A percentile compares a stretch with the other conserved stretches of the same genome.
phyloP scores from a whole-genome alignment of 2,797 vertebrate genomes.

The Eulemur mongoz region DNA sequence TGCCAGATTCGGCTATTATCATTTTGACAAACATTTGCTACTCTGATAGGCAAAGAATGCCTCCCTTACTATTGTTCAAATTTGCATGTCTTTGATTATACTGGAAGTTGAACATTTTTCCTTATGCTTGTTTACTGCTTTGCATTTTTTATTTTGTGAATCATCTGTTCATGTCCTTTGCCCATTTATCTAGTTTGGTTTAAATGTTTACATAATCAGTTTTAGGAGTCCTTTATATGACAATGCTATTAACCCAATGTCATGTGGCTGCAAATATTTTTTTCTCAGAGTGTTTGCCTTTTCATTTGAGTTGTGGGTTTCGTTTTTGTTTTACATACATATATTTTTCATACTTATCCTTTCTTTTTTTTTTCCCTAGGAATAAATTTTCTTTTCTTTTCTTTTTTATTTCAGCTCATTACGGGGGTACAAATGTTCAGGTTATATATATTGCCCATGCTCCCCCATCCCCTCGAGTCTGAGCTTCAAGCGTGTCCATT shows the following conservation, averaged over 20 bases:
- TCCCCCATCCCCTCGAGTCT: too few relatives aligned
- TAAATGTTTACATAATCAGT: slow-evolving; percentile 41
- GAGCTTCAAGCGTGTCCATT: too few relatives aligned
- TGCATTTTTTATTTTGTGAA: slow-evolving; percentile 55
- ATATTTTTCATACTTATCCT: background rate
- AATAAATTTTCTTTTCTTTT: too few relatives aligned
- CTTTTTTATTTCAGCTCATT: too few relatives aligned
- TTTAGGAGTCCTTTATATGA: background rate
- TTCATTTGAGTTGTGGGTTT: background rate
- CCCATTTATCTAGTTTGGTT: slow-evolving; percentile 37
- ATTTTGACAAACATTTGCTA: slow-evolving; percentile 13
- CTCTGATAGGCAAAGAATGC: slow-evolving; percentile 40
- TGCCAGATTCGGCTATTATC: background rate
- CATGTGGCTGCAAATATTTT: background rate
- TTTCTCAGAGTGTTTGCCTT: background rate
- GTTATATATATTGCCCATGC: too few relatives aligned
- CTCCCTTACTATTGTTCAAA: slow-evolving; percentile 29
- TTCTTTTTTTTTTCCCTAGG: background rate
- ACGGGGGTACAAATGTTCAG: too few relatives aligned
- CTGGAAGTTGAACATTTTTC: slow-evolving; percentile 17
- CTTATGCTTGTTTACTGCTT: slow-evolving; percentile 56
- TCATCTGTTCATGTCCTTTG: slow-evolving; percentile 61
- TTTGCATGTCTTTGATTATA: slow-evolving; percentile 43
- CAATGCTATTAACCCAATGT: slow-evolving; percentile 23
- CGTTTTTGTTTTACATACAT: background rate